Conservation (phyloP, 2,113 vertebrate species). For the Psittacula cyanocephala region DNA sequence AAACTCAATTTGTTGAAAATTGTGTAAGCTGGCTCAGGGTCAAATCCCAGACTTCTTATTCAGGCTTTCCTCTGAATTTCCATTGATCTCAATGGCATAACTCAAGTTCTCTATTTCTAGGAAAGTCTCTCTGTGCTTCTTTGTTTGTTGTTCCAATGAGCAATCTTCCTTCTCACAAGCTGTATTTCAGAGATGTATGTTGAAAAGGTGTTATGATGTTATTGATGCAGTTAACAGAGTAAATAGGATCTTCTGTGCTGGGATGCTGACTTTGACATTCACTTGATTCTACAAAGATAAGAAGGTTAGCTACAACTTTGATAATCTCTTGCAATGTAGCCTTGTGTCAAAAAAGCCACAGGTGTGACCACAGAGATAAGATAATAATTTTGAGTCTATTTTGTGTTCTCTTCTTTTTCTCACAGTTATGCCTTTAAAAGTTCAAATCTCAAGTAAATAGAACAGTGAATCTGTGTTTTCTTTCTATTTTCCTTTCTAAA, state of each 20-base stretch:
- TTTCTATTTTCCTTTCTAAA: conserved; percentile 18
- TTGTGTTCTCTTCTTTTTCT: conserved; percentile 3
- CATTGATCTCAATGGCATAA: neutral
- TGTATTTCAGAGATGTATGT: neutral
- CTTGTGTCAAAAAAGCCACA: conserved; percentile 19
- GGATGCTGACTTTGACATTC: conserved; percentile 16
- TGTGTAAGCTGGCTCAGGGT: conserved; percentile 16
- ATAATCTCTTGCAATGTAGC: conserved; percentile 18
- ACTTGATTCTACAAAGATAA: neutral
- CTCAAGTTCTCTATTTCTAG: neutral
- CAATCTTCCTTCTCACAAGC: neutral
- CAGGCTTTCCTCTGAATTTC: conserved; percentile 2
- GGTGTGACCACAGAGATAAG: conserved; percentile 13
- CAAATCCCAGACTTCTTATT: conserved; percentile 19
- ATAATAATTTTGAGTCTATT: conserved; percentile 4
- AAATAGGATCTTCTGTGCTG: neutral
- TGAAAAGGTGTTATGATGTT: conserved; percentile 15
- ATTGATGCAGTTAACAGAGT: neutral
- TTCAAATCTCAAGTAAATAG: conserved; percentile 1
- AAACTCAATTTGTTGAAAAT: conserved; percentile 32
- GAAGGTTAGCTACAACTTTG: neutral
- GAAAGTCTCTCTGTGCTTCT: neutral
- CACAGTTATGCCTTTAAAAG: neutral
- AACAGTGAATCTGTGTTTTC: neutral
- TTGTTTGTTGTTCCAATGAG: neutral